Conservation (phyloP, 2,113 vertebrate genomes). For the Silurus meridionalis region DNA sequence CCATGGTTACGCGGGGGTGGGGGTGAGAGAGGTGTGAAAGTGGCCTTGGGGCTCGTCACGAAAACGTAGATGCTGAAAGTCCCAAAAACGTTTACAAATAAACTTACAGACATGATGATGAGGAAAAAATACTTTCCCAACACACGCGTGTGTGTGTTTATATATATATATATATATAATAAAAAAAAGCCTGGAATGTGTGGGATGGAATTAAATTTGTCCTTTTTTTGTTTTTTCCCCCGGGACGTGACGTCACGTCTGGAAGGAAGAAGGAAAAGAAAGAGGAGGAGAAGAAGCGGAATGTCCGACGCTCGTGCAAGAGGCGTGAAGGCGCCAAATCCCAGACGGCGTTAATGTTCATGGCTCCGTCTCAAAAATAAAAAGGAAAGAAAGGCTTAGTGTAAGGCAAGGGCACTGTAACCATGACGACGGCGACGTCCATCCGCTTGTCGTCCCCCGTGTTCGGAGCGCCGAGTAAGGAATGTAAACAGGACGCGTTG, state of each 20-base stretch:
- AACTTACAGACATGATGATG: conserved; percentile 8
- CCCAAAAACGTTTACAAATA: conserved; percentile 32
- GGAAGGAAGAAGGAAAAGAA: not conserved
- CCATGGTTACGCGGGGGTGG: not conserved
- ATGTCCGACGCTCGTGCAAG: not conserved
- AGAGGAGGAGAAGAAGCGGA: not conserved
- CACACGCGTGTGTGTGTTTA: not conserved
- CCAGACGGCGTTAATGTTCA: conserved; percentile 36
- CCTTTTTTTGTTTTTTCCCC: conserved; percentile 8
- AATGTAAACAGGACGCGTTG: conserved; percentile 35
- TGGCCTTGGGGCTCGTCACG: not conserved
- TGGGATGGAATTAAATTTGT: conserved; percentile 51
- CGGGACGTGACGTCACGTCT: not conserved
- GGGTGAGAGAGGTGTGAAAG: not conserved
- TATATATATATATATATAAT: not conserved
- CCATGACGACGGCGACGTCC: not conserved
- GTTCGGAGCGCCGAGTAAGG: not conserved
- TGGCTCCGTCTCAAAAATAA: not conserved
- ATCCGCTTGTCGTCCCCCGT: not conserved
- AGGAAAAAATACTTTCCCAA: conserved; percentile 50
- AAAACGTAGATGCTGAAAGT: no score
- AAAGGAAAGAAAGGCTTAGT: conserved; percentile 27
- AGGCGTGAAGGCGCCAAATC: not conserved
- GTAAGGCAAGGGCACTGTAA: conserved; percentile 51
- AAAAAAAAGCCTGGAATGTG: conserved; percentile 63